Evolutionary conservation across 2,888 invertebrate genomes (phyloP).

Genomic region (Arenicola marina): DNA sequence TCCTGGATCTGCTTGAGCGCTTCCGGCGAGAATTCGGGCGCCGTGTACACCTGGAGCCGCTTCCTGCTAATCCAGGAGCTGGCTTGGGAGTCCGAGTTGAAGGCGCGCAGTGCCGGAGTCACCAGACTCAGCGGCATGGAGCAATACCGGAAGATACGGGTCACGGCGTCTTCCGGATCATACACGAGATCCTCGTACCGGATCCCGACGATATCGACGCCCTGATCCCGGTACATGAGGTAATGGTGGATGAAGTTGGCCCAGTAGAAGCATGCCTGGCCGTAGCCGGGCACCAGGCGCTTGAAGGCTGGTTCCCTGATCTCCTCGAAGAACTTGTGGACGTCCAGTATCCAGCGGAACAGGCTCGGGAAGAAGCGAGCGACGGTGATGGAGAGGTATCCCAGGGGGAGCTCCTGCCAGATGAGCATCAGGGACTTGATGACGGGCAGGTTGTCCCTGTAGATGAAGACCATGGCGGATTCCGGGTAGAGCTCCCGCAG

Average conservation of each 20-base stretch:
- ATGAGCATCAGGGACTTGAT: constrained; percentile 16
- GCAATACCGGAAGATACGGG: constrained; percentile 13
- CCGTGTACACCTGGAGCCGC: not conserved
- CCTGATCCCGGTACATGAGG: constrained; percentile 2
- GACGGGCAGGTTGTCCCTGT: constrained; percentile 21
- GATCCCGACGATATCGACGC: constrained; percentile 13
- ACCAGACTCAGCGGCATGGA: constrained; percentile 8
- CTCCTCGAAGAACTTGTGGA: not conserved
- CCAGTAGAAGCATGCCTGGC: constrained; percentile 6
- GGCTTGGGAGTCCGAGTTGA: constrained; percentile 21
- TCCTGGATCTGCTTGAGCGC: constrained; percentile 10
- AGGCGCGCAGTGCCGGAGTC: constrained; percentile 4
- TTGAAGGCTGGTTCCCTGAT: not conserved
- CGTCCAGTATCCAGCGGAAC: not conserved
- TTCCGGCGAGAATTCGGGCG: constrained; percentile 3
- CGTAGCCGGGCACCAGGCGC: not conserved
- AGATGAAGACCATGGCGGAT: constrained; percentile 19
- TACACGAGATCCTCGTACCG: constrained; percentile 7
- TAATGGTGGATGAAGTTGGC: constrained; percentile 11
- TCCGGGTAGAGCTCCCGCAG: constrained; percentile 18
- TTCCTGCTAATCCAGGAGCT: constrained; percentile 9
- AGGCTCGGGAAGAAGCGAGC: not conserved
- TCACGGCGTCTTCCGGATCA: not conserved
- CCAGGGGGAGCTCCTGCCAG: constrained; percentile 9
- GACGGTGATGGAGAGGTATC: constrained; percentile 9